Percentiles rank a stretch among this genome's conserved stretches.
Evolutionary conservation across 1,140 invertebrate genomes (phyloP).

Genomic region (Solen grandis): DNA sequence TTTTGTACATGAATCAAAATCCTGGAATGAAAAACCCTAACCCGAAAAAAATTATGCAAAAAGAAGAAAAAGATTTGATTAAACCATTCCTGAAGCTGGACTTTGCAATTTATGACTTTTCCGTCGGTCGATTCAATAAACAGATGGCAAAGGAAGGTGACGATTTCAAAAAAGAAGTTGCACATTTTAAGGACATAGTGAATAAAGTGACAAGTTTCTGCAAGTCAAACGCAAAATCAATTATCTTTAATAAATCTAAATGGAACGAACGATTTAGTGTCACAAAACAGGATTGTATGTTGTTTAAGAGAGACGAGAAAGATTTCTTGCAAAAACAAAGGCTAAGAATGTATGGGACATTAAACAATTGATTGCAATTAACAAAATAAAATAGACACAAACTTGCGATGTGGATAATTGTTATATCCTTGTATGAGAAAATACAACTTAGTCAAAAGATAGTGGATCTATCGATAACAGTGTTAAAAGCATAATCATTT

Average conservation of each 20-base stretch:
- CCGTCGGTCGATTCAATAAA: constrained; percentile 41
- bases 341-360: not conserved
- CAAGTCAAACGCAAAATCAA: not conserved
- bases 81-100: constrained; percentile 37
- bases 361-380: not conserved
- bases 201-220: constrained; percentile 52
- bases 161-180: constrained; percentile 49
- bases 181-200: constrained; percentile 51
- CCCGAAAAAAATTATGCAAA: constrained; percentile 7
- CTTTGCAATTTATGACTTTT: constrained; percentile 59
- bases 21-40: constrained; percentile 4
- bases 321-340: not conserved
- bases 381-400: too few species aligned
- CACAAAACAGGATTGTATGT: not conserved
- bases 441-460: too few species aligned
- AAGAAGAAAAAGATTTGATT: not conserved
- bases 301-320: not conserved
- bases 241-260: not conserved
- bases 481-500: too few species aligned
- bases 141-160: constrained; percentile 41
- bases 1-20: constrained; percentile 70
- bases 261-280: constrained; percentile 34
- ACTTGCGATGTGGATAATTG: too few species aligned
- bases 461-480: too few species aligned
- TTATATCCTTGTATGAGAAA: too few species aligned